A percentile compares a stretch with the other conserved stretches of the same genome.
phyloP scores from a whole-genome alignment of 2,113 vertebrate genomes.

The Oreochromis tanganicae region DNA sequence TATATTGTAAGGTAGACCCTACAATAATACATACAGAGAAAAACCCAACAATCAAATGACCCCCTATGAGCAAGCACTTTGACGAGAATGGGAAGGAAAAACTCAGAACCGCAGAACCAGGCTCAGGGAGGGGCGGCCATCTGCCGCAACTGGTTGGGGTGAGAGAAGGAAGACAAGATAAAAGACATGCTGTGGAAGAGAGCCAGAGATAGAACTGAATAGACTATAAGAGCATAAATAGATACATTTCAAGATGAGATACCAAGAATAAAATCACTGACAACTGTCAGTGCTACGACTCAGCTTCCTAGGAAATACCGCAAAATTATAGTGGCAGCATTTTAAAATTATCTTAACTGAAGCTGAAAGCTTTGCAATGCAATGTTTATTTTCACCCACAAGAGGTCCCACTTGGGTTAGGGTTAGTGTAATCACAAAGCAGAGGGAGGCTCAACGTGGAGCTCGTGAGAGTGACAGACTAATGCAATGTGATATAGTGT shows the following conservation, averaged over 20 bases:
- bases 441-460: background rate
- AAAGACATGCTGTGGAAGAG: background rate
- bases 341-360: background rate
- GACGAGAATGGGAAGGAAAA: background rate
- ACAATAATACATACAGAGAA: background rate
- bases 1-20: background rate
- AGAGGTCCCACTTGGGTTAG: conserved; percentile 6
- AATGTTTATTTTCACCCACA: background rate
- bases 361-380: background rate
- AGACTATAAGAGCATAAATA: background rate
- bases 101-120: too few relatives aligned
- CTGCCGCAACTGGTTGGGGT: background rate
- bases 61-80: background rate
- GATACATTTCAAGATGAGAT: background rate
- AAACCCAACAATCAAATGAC: background rate
- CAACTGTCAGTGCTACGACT: background rate
- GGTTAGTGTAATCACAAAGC: background rate
- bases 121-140: background rate
- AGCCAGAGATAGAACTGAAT: background rate
- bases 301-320: background rate
- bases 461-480: too few relatives aligned
- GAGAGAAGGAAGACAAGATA: background rate
- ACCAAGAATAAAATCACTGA: background rate
- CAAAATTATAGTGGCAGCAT: background rate
- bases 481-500: background rate